A percentile compares a stretch with the other conserved stretches of the same genome.
Evolutionary conservation across 2,797 vertebrate genomes (phyloP).

Genomic region (Ctenopoma kingsleyae): DNA sequence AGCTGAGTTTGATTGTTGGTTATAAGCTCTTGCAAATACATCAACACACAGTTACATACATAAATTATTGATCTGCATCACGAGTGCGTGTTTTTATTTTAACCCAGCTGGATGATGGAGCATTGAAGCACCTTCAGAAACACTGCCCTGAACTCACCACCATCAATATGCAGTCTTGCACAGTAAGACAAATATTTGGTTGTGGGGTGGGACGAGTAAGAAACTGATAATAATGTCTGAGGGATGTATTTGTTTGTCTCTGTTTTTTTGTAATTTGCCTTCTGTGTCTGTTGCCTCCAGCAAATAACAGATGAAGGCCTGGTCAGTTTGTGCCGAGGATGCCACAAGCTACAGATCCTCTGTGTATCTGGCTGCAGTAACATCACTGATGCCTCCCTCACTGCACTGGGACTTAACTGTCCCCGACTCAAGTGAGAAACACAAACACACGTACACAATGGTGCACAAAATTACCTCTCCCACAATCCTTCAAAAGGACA

Average conservation of each 20-base stretch:
- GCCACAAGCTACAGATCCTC: conserved; percentile 91
- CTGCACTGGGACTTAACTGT: conserved; percentile 93
- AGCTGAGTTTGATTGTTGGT: not conserved
- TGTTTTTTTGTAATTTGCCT: conserved; percentile 36
- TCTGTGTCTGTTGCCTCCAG: conserved; percentile 68
- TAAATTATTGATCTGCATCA: conserved; percentile 4
- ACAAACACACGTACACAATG: not conserved
- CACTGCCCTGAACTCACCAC: conserved; percentile 92
- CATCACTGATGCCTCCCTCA: conserved; percentile 93
- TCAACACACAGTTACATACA: not conserved
- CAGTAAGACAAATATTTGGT: conserved; percentile 80
- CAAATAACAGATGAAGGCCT: conserved; percentile 93
- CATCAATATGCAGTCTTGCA: conserved; percentile 95
- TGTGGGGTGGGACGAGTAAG: not conserved
- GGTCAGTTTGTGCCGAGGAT: conserved; percentile 91
- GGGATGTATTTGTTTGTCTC: conserved; percentile 7
- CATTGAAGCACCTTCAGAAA: conserved; percentile 92
- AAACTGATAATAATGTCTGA: conserved; percentile 16
- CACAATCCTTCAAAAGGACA: not conserved
- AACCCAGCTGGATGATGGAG: conserved; percentile 90
- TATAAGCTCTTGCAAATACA: not conserved
- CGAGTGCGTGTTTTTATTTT: not conserved
- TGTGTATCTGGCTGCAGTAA: conserved; percentile 93
- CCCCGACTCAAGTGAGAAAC: conserved; percentile 90
- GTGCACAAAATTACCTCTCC: not conserved